phyloP scores from a whole-genome alignment of 2,113 vertebrate genomes.

The Antigone vipio region DNA sequence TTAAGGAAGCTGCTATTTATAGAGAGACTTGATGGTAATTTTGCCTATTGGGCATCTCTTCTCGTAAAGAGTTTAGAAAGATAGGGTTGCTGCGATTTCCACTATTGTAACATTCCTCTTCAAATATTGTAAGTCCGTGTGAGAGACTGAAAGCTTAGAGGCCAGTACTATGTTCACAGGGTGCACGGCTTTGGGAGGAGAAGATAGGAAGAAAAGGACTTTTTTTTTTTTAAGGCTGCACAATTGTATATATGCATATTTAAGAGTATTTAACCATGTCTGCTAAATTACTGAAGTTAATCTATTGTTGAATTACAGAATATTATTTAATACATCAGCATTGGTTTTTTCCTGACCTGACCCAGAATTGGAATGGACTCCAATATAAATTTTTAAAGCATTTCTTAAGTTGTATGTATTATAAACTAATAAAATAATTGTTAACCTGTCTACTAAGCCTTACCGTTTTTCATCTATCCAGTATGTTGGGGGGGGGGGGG shows the following conservation, averaged over 20 bases:
- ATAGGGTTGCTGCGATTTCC: not conserved
- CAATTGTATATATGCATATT: conserved; percentile 42
- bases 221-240: not conserved
- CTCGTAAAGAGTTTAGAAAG: not conserved
- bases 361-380: conserved; percentile 53
- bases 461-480: not conserved
- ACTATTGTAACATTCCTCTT: conserved; percentile 5
- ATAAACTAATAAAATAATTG: conserved; percentile 54
- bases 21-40: not conserved
- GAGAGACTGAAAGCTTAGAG: conserved; percentile 16
- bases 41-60: not conserved
- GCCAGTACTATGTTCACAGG: not conserved
- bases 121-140: not conserved
- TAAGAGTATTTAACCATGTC: conserved; percentile 47
- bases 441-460: not conserved
- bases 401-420: conserved; percentile 64
- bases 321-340: conserved; percentile 41
- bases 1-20: conserved; percentile 28
- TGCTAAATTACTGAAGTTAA: conserved; percentile 34
- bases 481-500: not conserved
- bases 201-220: conserved; percentile 16
- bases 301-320: conserved; percentile 20
- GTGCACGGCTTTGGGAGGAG: not conserved
- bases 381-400: conserved; percentile 41
- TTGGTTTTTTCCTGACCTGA: conserved; percentile 44